Evolutionary conservation across 2,888 invertebrate genomes (phyloP), one percentile per base, ranked within the genome.

Genomic region (Eueremaeus valkanovi): DNA sequence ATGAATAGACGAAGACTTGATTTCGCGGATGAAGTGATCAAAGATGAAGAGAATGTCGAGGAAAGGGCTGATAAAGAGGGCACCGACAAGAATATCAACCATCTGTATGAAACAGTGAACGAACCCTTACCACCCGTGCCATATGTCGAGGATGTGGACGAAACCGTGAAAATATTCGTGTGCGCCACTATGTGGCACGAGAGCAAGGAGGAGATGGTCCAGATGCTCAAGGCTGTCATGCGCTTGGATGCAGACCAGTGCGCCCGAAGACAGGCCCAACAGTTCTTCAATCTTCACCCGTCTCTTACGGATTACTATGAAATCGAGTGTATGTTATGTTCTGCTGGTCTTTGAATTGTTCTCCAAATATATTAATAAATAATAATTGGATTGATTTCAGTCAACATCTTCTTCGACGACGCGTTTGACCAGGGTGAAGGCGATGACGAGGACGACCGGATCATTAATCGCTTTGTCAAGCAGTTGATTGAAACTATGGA

Each of bases 131-230:
- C n/a, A n/a, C n/a, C n/a, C n/a, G n/a, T n/a, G n/a, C n/a, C n/a
- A n/a, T n/a, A n/a, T n/a, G n/a, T n/a, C n/a, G 58, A 76, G n/a
- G 76, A 73, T 24, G 70, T 81, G 1, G 83, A 83, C 73, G 79
- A 80, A 55, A 82, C 84, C 6, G 84, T 87, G 13, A 84, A 84
- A 78, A 89, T 93, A 58, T 91, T 89, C 81, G 88, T 89, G 1
- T 95, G 95, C 81, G 94, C 92, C 3, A 95, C 95, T 0, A 94
- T 95, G 93, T 95, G 95, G 95, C 95, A 95, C 82, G 95, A 95
- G 84, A 92, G 88, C 0, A 88, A 88, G 81, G 91, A 90, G 31
- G 95, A 96, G 85, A 94, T 96, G 93, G 88, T 90, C 81, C 92
- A 92, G 82, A 90, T 95, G 83, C 87, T 96, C 79, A 93, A 93